Conservation (phyloP, 2,113 vertebrate species). For the Cryptomyrus ogoouensis region DNA sequence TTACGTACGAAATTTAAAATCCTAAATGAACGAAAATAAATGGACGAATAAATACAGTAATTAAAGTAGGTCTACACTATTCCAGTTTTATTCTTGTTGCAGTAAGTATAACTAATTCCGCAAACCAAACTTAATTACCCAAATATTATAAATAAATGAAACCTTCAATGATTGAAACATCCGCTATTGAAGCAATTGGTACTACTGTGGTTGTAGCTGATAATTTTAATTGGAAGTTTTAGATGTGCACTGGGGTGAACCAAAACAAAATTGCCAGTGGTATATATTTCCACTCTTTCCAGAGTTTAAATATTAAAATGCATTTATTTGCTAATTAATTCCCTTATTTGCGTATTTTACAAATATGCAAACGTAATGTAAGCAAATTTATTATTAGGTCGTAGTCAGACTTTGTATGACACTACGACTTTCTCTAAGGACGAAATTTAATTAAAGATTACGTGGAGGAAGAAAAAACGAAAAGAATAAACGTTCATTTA, state of each 20-base stretch:
- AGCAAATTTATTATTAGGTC: slow-evolving; percentile 27
- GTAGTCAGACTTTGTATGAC: slow-evolving; percentile 26
- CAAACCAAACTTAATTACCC: slow-evolving; percentile 31
- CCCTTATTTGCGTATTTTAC: slow-evolving; percentile 30
- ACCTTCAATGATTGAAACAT: slow-evolving; percentile 26
- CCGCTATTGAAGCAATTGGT: slow-evolving; percentile 32
- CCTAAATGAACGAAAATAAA: neutral
- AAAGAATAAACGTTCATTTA: neutral
- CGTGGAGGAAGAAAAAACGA: slow-evolving; percentile 8
- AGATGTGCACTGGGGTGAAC: slow-evolving; percentile 43
- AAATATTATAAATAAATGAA: slow-evolving; percentile 39
- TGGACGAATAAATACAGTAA: neutral
- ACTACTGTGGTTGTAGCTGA: slow-evolving; percentile 32
- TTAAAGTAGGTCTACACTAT: neutral
- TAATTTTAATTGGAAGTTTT: slow-evolving; percentile 53
- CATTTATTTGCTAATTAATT: slow-evolving; percentile 34
- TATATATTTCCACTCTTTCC: slow-evolving; percentile 37
- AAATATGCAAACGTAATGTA: slow-evolving; percentile 19
- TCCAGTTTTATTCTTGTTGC: neutral
- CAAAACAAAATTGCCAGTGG: slow-evolving; percentile 40
- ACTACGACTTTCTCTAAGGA: slow-evolving; percentile 23
- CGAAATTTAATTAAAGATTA: slow-evolving; percentile 26
- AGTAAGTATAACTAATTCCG: slow-evolving; percentile 7
- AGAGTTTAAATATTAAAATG: slow-evolving; percentile 1
- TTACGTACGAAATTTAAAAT: neutral